Evolutionary conservation across 2,888 invertebrate species (phyloP).

Genomic region (Nephrocerus scutellatus): DNA sequence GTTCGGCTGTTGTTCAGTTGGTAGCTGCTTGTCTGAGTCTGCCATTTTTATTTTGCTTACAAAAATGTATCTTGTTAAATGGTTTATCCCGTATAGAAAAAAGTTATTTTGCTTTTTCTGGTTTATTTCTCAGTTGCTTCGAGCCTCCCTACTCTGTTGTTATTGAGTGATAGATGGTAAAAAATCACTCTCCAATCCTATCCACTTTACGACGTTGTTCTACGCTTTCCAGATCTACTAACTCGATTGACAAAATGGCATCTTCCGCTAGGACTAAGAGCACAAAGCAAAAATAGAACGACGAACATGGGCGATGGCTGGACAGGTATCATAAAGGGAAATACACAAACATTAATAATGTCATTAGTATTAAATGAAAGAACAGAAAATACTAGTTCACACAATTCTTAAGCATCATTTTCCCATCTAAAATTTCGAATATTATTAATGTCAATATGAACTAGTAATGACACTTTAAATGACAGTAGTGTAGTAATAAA

Average conservation of each 20-base stretch:
- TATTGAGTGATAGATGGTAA: conserved; percentile 51
- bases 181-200: conserved; percentile 66
- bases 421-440: no score
- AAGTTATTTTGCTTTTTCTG: conserved; percentile 21
- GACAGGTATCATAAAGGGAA: no score
- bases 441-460: no score
- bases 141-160: conserved; percentile 44
- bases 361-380: no score
- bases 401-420: no score
- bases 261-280: conserved; percentile 31
- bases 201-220: conserved; percentile 57
- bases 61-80: conserved; percentile 17
- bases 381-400: no score
- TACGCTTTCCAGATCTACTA: conserved; percentile 54
- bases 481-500: no score
- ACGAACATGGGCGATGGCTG: conserved; percentile 12
- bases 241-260: conserved; percentile 42
- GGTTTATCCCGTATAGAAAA: conserved; percentile 19
- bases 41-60: conserved; percentile 58
- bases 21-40: conserved; percentile 77
- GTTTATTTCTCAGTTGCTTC: conserved; percentile 29
- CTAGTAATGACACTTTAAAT: no score
- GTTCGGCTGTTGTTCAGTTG: conserved; percentile 53
- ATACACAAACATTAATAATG: no score
- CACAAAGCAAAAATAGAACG: no score